phyloP scores from a whole-genome alignment of 2,888 invertebrate species.

The Cotesia congregata region DNA sequence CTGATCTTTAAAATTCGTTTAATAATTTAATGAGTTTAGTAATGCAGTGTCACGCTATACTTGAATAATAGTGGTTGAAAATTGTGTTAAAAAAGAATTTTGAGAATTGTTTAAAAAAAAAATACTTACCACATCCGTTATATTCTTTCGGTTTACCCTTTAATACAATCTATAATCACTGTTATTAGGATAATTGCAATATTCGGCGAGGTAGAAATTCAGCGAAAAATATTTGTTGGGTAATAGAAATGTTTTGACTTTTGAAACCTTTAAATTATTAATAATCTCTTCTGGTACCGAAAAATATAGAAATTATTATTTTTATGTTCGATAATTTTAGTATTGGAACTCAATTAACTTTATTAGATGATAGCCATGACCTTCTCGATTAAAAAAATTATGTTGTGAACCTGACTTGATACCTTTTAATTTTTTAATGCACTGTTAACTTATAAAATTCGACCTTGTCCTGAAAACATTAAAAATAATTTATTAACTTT shows the following conservation, averaged over 20 bases:
- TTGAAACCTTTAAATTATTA: background rate
- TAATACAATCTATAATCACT: background rate
- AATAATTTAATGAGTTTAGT: slow-evolving; percentile 42
- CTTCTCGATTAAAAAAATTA: background rate
- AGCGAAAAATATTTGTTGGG: background rate
- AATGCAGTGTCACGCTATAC: slow-evolving; percentile 39
- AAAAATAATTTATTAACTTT: background rate
- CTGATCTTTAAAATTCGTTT: slow-evolving; percentile 43
- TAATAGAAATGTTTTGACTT: background rate
- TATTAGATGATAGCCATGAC: background rate
- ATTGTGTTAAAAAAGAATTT: background rate
- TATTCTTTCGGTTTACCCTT: too few species aligned
- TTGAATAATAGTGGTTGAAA: slow-evolving; percentile 30
- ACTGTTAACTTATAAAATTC: background rate
- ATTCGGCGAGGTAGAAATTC: background rate
- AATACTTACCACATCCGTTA: too few species aligned
- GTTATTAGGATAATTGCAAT: background rate
- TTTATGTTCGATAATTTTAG: background rate
- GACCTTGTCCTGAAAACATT: background rate
- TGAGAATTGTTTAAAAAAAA: background rate
- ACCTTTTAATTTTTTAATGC: background rate
- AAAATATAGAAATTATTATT: background rate
- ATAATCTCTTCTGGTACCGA: background rate
- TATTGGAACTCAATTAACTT: background rate
- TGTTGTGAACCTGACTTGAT: background rate